Percentiles rank a stretch among this genome's conserved stretches.
These are phyloP conservation scores for Holotrichia oblita DNA, from an alignment of 1,140 invertebrate genomes.

Conservation along the genomic window DNA sequence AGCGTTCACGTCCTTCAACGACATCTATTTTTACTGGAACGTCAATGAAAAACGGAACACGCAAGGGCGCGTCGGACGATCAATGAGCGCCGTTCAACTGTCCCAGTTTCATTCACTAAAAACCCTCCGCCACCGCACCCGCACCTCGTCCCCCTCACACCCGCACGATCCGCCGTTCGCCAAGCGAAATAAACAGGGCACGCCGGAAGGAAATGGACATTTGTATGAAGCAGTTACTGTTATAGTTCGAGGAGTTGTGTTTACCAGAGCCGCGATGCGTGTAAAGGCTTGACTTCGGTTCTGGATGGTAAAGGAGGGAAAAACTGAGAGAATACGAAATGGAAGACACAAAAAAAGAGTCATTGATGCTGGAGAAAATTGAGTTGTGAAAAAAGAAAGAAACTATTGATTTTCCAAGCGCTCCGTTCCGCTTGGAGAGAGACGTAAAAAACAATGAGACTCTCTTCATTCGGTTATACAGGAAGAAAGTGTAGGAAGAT, in stretches of 20 bases:
- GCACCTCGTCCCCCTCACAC: neutral
- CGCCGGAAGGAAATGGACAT: neutral
- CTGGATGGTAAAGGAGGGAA: neutral
- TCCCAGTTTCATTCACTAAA: conserved; percentile 12
- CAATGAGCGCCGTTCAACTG: conserved; percentile 19
- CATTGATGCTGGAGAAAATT: no score
- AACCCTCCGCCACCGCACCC: neutral
- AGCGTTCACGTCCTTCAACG: conserved; percentile 3
- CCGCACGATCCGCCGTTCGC: neutral
- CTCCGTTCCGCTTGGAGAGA: no score
- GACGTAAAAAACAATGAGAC: no score
- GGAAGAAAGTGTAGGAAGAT: no score
- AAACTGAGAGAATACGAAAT: neutral
- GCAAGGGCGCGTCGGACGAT: neutral
- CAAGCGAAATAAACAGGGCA: neutral
- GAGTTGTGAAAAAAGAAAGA: no score
- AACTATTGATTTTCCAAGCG: no score
- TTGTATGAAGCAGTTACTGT: neutral
- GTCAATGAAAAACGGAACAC: neutral
- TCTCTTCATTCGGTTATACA: no score
- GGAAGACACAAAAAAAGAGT: neutral
- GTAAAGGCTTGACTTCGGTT: neutral
- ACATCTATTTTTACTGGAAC: conserved; percentile 11
- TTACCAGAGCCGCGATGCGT: neutral
- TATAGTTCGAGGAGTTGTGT: neutral